These are phyloP conservation scores for Drosophila triauraria DNA, from an alignment of 1,140 invertebrate genomes.

Conservation along the genomic window DNA sequence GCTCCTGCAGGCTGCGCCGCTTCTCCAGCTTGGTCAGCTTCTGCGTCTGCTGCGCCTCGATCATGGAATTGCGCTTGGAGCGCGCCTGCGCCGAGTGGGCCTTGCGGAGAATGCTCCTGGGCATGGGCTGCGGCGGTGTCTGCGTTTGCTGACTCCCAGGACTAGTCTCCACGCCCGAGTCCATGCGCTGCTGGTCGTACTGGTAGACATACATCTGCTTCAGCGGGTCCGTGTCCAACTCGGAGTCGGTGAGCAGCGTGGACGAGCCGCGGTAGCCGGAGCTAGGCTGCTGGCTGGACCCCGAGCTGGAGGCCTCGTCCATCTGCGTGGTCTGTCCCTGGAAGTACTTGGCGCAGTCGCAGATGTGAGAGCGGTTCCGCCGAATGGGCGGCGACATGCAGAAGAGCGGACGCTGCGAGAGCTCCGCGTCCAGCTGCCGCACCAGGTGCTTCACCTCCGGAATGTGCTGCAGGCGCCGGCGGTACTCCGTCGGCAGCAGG, in stretches of 20 bases:
- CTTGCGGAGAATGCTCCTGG: slow-evolving; percentile 83
- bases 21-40: slow-evolving; percentile 87
- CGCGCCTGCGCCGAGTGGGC: slow-evolving; percentile 81
- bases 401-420: slow-evolving; percentile 88
- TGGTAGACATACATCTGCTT: slow-evolving; percentile 90
- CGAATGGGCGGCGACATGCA: slow-evolving; percentile 88
- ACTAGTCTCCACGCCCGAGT: slow-evolving; percentile 73
- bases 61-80: slow-evolving; percentile 92
- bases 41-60: slow-evolving; percentile 89
- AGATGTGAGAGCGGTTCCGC: slow-evolving; percentile 86
- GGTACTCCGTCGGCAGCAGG: slow-evolving; percentile 92
- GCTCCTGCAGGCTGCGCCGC: slow-evolving; percentile 90
- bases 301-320: slow-evolving; percentile 87
- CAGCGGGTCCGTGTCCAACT: slow-evolving; percentile 86
- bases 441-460: slow-evolving; percentile 87
- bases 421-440: slow-evolving; percentile 84
- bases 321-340: slow-evolving; percentile 77
- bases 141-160: slow-evolving; percentile 45
- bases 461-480: slow-evolving; percentile 89
- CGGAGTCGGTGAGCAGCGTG: slow-evolving; percentile 91
- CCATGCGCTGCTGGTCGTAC: slow-evolving; percentile 89
- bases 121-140: slow-evolving; percentile 86
- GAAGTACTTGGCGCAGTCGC: slow-evolving; percentile 87
- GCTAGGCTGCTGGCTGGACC: slow-evolving; percentile 91
- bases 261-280: slow-evolving; percentile 94